phyloP scores from a whole-genome alignment of 2,113 vertebrate species.

The Trematomus loennbergii region DNA sequence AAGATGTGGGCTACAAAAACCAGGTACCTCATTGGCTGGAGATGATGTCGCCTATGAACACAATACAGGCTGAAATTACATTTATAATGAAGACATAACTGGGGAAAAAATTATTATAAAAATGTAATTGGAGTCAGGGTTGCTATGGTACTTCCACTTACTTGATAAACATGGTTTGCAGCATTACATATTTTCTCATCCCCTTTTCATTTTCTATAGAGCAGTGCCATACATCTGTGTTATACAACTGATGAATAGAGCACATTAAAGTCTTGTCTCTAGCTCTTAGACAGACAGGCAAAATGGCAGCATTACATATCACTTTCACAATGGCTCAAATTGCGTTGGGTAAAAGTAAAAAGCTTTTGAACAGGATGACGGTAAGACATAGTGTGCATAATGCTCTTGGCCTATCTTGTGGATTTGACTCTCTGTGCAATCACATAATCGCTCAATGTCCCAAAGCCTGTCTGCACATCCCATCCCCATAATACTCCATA shows the following conservation, averaged over 20 bases:
- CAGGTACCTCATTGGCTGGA: background rate
- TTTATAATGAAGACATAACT: background rate
- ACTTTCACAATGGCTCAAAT: background rate
- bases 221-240: background rate
- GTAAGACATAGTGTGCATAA: background rate
- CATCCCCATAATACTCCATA: background rate
- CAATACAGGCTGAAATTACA: background rate
- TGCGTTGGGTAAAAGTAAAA: background rate
- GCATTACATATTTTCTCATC: constrained; percentile 3
- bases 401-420: background rate
- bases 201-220: background rate
- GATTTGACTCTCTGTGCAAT: background rate
- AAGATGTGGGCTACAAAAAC: background rate
- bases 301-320: constrained; percentile 28
- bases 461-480: background rate
- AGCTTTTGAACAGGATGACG: background rate
- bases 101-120: background rate
- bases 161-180: background rate
- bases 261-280: constrained; percentile 3
- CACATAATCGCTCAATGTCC: background rate
- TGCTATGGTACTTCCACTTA: background rate
- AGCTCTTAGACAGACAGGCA: background rate
- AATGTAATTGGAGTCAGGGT: background rate
- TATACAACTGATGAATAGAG: constrained; percentile 14
- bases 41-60: background rate